Conservation (phyloP, 1,140 invertebrate species). For the Bombus pyrosoma region DNA sequence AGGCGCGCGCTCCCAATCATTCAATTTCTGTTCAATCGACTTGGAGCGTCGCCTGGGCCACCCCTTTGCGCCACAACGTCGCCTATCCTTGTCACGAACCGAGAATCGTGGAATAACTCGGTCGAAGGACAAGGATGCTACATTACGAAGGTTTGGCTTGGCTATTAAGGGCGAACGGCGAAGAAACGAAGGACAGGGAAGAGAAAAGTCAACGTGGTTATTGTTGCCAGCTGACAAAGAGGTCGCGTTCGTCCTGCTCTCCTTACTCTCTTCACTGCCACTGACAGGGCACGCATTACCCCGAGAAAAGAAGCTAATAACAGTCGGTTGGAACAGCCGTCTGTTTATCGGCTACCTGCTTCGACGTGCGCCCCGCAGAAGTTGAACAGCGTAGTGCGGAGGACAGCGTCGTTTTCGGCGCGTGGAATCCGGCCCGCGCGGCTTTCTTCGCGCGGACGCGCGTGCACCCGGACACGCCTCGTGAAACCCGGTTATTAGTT, state of each 20-base stretch:
- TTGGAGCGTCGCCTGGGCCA: slow-evolving; percentile 61
- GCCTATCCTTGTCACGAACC: background rate
- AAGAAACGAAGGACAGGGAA: slow-evolving; percentile 5
- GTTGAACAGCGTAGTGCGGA: slow-evolving; percentile 13
- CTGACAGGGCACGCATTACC: slow-evolving; percentile 80
- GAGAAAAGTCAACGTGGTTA: slow-evolving; percentile 43
- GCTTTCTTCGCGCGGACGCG: slow-evolving; percentile 54
- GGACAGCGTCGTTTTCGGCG: slow-evolving; percentile 34
- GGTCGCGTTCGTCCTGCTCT: slow-evolving; percentile 53
- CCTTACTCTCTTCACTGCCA: slow-evolving; percentile 76
- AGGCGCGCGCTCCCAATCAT: slow-evolving; percentile 80
- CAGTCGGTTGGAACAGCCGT: slow-evolving; percentile 56
- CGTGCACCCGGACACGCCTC: slow-evolving; percentile 62
- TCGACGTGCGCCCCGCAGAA: slow-evolving; percentile 56
- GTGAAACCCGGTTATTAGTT: slow-evolving; percentile 76
- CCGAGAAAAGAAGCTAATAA: slow-evolving; percentile 79
- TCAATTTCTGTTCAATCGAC: slow-evolving; percentile 83
- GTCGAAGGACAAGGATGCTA: background rate
- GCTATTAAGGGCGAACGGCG: background rate
- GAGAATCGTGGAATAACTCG: background rate
- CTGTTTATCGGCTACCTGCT: slow-evolving; percentile 67
- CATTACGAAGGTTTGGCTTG: background rate
- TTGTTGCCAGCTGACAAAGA: slow-evolving; percentile 70
- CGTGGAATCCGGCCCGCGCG: background rate
- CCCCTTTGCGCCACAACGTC: slow-evolving; percentile 15